Percentiles rank a stretch among this genome's conserved stretches.
phyloP scores from a whole-genome alignment of 2,113 vertebrate genomes.

The Cacatua alba region DNA sequence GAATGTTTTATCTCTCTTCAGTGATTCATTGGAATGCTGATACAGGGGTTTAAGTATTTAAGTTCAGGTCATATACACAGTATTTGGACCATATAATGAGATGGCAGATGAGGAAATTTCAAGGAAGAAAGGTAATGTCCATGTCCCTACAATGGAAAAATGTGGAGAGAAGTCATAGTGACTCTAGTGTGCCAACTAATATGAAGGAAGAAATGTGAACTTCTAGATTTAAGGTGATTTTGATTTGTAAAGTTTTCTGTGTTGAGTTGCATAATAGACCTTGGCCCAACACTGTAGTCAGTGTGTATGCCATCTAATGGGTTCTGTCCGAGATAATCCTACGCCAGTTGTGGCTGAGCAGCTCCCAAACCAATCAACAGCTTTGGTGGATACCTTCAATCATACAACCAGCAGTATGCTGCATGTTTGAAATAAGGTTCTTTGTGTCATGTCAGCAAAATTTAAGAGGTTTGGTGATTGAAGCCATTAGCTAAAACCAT shows the following conservation, averaged over 20 bases:
- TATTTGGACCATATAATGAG: neutral
- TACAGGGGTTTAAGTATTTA: neutral
- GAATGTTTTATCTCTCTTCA: neutral
- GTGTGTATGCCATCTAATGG: neutral
- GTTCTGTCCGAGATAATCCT: neutral
- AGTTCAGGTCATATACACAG: neutral
- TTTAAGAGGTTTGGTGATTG: neutral
- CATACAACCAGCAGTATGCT: neutral
- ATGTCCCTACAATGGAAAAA: neutral
- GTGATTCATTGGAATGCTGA: neutral
- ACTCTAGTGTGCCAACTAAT: neutral
- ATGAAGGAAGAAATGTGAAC: neutral
- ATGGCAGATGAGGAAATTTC: neutral
- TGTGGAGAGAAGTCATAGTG: neutral
- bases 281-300: neutral
- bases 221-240: neutral
- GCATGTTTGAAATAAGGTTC: neutral
- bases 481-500: neutral
- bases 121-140: neutral
- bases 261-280: neutral
- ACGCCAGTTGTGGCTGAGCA: neutral
- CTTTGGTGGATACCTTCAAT: neutral
- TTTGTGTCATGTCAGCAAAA: neutral
- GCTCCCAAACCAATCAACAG: neutral
- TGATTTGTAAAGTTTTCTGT: neutral